Percentiles rank a stretch among this genome's conserved stretches.
These are phyloP conservation scores for Turnix velox DNA, from an alignment of 2,113 vertebrate genomes.

Conservation along the genomic window DNA sequence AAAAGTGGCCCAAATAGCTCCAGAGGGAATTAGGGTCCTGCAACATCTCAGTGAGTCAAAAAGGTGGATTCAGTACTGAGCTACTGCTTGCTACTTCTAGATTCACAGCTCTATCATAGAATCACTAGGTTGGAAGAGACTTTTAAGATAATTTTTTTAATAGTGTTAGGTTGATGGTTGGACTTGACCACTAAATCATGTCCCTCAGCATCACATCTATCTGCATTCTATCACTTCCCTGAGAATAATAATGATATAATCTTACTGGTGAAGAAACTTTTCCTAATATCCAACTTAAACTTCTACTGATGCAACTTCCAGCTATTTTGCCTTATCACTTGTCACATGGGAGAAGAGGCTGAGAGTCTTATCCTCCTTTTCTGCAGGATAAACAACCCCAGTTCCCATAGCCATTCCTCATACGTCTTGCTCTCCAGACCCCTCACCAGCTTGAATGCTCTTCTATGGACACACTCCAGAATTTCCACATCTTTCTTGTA, in stretches of 20 bases:
- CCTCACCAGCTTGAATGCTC: not conserved
- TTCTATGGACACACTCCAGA: not conserved
- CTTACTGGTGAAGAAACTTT: not conserved
- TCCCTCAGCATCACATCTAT: not conserved
- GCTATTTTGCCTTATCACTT: not conserved
- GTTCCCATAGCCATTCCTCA: not conserved
- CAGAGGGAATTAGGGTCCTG: not conserved
- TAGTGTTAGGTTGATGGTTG: too few relatives aligned
- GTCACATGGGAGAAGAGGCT: not conserved
- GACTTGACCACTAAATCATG: not conserved
- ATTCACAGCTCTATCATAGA: not conserved
- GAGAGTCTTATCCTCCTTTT: not conserved
- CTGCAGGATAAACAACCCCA: not conserved
- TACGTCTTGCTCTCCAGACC: not conserved
- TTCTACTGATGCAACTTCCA: not conserved
- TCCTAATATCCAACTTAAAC: not conserved
- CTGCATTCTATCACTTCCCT: not conserved
- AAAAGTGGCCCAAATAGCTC: not conserved
- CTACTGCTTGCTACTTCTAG: not conserved
- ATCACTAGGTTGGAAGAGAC: not conserved
- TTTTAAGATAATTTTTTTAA: not conserved
- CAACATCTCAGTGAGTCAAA: not conserved
- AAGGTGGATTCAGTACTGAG: not conserved
- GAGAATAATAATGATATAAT: not conserved
- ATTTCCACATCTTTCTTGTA: not conserved